Conservation (phyloP, 2,113 vertebrate species). For the Rhodinocichla rosea region DNA sequence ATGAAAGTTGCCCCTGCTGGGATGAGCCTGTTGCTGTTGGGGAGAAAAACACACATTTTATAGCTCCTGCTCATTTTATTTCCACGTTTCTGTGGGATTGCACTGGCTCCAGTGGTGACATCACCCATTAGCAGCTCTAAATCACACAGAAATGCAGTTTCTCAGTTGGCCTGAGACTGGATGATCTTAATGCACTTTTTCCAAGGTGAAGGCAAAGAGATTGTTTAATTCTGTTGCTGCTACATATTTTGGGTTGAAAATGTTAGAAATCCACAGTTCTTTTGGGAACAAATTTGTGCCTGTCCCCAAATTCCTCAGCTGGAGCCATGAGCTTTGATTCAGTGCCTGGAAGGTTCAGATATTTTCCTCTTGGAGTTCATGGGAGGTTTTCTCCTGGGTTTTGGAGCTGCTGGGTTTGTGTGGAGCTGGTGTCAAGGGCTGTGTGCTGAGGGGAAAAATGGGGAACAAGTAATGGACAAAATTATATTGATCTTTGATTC, state of each 20-base stretch:
- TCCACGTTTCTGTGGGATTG: not conserved
- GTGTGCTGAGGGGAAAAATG: not conserved
- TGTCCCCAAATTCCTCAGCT: rapidly evolving
- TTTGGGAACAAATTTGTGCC: not conserved
- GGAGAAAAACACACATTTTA: not conserved
- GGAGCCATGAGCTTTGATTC: not conserved
- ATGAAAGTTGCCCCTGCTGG: not conserved
- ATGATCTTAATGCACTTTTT: not conserved
- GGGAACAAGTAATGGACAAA: not conserved
- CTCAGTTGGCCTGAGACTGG: not conserved
- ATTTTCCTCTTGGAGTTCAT: not conserved
- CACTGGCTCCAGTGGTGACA: not conserved
- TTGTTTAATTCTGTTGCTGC: not conserved
- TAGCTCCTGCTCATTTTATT: not conserved
- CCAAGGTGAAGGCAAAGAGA: not conserved
- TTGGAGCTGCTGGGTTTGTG: not conserved
- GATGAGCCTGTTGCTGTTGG: not conserved
- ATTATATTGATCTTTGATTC: not conserved
- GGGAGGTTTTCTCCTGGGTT: not conserved
- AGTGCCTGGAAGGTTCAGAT: not conserved
- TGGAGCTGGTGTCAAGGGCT: not conserved
- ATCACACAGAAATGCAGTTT: not conserved
- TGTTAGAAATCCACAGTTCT: not conserved
- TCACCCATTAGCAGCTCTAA: not conserved
- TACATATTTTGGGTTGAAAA: not conserved